phyloP scores from a whole-genome alignment of 2,888 invertebrate genomes.

The Sinotaia quadrata region DNA sequence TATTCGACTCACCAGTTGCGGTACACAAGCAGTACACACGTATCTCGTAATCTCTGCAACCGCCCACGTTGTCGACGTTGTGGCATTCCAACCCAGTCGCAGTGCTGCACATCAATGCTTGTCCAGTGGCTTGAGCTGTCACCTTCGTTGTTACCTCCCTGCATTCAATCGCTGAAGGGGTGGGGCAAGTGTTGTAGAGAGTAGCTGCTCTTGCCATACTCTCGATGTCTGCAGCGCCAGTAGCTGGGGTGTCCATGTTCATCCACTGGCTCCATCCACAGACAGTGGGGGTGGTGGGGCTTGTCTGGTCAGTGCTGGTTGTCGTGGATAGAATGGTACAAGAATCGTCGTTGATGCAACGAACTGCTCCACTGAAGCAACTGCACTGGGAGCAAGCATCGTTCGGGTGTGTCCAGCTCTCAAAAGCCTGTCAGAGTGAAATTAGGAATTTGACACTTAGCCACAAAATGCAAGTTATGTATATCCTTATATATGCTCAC shows the following conservation, averaged over 20 bases:
- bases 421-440: conserved; percentile 79
- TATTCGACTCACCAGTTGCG: too few relatives aligned
- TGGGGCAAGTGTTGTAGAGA: conserved; percentile 7
- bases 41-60: conserved; percentile 64
- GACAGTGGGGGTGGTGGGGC: conserved; percentile 14
- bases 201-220: conserved; percentile 40
- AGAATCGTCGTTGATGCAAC: conserved; percentile 77
- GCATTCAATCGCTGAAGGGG: background rate
- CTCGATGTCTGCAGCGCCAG: conserved; percentile 55
- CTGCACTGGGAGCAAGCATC: conserved; percentile 83
- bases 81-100: conserved; percentile 82
- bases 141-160: conserved; percentile 8
- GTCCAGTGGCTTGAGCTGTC: conserved; percentile 32
- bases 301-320: conserved; percentile 16
- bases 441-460: too few relatives aligned
- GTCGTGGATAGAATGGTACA: background rate
- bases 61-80: conserved; percentile 45
- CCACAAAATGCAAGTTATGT: background rate
- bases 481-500: background rate
- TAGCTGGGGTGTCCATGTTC: conserved; percentile 52
- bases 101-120: conserved; percentile 69
- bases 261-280: conserved; percentile 67
- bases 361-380: conserved; percentile 83
- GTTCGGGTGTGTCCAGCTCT: conserved; percentile 73
- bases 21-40: conserved; percentile 74